phyloP scores from a whole-genome alignment of 2,888 invertebrate species.

The Nebria salina region DNA sequence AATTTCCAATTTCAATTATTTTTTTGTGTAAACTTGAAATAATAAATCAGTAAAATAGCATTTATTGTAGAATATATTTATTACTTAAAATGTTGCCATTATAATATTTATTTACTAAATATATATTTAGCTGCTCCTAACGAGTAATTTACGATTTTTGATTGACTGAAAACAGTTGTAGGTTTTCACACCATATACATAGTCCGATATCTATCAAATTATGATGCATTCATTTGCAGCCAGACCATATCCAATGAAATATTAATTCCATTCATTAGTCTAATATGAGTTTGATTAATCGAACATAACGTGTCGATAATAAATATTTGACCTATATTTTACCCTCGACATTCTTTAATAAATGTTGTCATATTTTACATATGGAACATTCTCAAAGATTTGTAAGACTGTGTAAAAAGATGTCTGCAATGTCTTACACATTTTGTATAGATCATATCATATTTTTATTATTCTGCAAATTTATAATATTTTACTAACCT shows the following conservation, averaged over 20 bases:
- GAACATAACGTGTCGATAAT: background rate
- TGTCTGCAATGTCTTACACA: too few species aligned
- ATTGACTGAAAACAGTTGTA: background rate
- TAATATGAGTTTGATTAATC: conserved; percentile 22
- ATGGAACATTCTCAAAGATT: background rate
- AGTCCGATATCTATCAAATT: background rate
- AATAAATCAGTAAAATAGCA: too few species aligned
- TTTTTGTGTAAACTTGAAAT: too few species aligned
- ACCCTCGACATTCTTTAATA: background rate
- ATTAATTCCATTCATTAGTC: conserved; percentile 21
- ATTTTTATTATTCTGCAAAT: too few species aligned
- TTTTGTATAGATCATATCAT: too few species aligned
- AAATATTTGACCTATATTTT: conserved; percentile 2
- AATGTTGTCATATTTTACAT: background rate
- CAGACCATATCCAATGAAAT: conserved; percentile 16
- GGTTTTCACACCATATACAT: conserved; percentile 4
- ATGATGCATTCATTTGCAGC: conserved; percentile 9
- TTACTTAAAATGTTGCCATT: too few species aligned
- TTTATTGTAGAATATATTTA: too few species aligned
- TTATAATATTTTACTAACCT: too few species aligned
- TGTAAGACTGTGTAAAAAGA: too few species aligned
- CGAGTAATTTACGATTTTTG: background rate
- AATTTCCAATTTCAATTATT: too few species aligned
- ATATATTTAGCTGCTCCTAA: background rate
- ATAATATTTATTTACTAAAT: background rate